phyloP scores from a whole-genome alignment of 1,140 invertebrate genomes.

The Vollenhovia emeryi region DNA sequence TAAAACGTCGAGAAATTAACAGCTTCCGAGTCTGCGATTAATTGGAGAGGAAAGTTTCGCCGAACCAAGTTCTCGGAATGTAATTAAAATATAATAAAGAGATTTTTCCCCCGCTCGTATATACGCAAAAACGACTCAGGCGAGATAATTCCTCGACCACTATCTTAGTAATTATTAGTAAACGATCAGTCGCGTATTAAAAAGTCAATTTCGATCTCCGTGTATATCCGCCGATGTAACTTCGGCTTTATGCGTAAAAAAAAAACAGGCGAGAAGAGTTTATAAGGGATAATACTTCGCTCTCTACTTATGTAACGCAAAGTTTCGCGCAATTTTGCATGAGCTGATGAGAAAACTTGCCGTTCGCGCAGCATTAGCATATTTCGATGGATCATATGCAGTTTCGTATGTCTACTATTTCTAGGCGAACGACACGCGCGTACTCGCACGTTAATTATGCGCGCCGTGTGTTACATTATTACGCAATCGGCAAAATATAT shows the following conservation, averaged over 20 bases:
- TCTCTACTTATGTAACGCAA: background rate
- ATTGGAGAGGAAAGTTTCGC: background rate
- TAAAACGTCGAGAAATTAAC: background rate
- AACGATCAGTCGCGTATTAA: background rate
- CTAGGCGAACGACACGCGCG: conserved; percentile 4
- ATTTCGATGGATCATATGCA: conserved; percentile 37
- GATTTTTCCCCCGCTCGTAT: background rate
- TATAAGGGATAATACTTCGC: conserved; percentile 16
- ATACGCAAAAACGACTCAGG: background rate
- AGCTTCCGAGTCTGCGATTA: background rate
- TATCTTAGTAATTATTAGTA: background rate
- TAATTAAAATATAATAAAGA: conserved; percentile 2
- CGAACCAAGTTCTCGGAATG: background rate
- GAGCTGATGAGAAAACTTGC: conserved; percentile 48
- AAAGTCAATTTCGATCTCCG: background rate
- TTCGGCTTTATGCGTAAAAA: background rate
- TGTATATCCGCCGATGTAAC: background rate
- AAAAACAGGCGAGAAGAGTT: background rate
- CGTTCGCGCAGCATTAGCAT: conserved; percentile 9
- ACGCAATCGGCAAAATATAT: background rate
- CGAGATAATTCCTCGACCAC: too few species aligned
- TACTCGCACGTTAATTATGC: background rate
- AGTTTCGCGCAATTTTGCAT: conserved; percentile 28
- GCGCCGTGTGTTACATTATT: background rate
- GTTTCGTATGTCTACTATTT: conserved; percentile 5